Evolutionary conservation across 2,113 vertebrate species (phyloP), one percentile per base, ranked within the genome.

Genomic region (Pycnonotus jocosus): DNA sequence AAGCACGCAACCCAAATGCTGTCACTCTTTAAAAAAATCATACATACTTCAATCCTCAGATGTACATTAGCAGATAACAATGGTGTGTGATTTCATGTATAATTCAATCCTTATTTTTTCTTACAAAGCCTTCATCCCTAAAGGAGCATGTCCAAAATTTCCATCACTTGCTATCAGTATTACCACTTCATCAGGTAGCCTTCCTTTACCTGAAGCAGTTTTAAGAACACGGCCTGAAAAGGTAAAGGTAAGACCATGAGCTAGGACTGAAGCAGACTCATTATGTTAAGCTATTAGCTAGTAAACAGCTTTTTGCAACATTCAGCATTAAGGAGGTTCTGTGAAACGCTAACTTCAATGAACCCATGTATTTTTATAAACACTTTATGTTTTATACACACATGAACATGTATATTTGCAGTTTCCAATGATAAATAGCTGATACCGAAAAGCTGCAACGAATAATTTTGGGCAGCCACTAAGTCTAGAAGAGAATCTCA

Each of bases 181-280:
- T 81, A 70, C 30, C 42, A 91, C 50, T 90, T 57, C 10, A 7
- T 31, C 79, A 88, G 48, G 58, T 17, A 69, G 72, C 30, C 27
- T 92, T 83, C 69, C 78, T 60, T 78, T 89, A 91, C 65, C 69
- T 89, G 78, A 91, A 81, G 81, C 38, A 68, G 44, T 92, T 96
- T 73, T 89, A 96, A 95, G 61, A 95, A 92, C 10, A n/a, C 14
- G 21, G 83, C 35, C 64, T 91, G 60, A 30, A 76, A 94, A 90
- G 45, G 57, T 56, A 84, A 71, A 87, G 72, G 60, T 66, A 74
- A 61, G 38, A 80, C 60, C 51, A 73, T 19, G n/a, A 94, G 37
- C 65, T 68, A 91, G 51, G 37, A 71, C 61, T 68, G 70, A 86
- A 81, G 57, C 24, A 89, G 61, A 92, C 6, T 13, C n/a, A 50